Evolutionary conservation across 2,113 vertebrate species (phyloP).

Genomic region (Anser cygnoides): DNA sequence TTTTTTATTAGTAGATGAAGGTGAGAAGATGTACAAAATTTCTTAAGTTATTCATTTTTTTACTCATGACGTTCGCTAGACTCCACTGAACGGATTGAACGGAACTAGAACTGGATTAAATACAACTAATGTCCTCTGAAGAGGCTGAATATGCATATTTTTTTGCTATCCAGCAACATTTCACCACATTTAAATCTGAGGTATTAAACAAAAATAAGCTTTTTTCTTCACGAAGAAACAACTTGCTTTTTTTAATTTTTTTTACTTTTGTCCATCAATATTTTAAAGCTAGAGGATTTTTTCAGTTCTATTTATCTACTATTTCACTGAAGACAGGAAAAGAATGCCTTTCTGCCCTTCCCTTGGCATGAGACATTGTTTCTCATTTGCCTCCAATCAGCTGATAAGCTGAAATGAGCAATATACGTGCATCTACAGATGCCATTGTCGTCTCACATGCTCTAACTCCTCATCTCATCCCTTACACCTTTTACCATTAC

Average conservation of each 20-base stretch:
- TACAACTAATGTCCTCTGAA: background rate
- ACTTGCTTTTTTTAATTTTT: background rate
- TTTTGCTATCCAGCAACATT: background rate
- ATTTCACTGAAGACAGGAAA: background rate
- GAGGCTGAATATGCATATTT: background rate
- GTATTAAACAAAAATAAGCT: background rate
- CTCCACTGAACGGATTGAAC: background rate
- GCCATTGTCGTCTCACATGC: background rate
- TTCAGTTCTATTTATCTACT: background rate
- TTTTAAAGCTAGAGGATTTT: background rate
- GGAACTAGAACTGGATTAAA: background rate
- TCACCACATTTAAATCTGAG: background rate
- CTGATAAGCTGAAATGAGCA: background rate
- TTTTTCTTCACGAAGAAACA: background rate
- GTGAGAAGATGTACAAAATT: background rate
- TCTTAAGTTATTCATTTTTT: background rate
- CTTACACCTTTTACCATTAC: background rate
- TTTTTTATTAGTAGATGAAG: background rate
- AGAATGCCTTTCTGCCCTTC: background rate
- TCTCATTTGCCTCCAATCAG: background rate
- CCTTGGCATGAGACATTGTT: background rate
- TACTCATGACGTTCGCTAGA: background rate
- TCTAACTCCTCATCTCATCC: background rate
- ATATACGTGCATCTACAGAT: background rate
- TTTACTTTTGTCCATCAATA: background rate